Conservation (phyloP, 2,797 vertebrate species). For the Phaenicophaeus curvirostris region DNA sequence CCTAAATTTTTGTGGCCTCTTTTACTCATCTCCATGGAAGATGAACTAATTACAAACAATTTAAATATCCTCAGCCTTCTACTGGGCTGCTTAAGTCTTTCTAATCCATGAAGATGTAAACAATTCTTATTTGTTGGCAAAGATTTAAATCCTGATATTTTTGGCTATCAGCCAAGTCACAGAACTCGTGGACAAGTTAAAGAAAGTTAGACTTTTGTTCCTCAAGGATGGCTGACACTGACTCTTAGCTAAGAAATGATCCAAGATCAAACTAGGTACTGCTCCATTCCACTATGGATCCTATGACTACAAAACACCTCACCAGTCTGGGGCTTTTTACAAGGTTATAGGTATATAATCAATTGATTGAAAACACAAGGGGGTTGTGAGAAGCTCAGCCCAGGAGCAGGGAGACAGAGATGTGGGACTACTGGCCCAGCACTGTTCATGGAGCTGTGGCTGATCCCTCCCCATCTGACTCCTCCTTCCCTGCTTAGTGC, state of each 20-base stretch:
- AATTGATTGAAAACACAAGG: not conserved
- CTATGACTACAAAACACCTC: not conserved
- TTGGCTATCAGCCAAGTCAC: not conserved
- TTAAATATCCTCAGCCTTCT: not conserved
- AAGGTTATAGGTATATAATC: not conserved
- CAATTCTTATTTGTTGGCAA: constrained; percentile 1
- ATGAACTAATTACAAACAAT: not conserved
- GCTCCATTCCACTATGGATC: not conserved
- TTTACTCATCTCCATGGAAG: not conserved
- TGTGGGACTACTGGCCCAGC: not conserved
- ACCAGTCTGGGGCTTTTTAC: not conserved
- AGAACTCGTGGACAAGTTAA: not conserved
- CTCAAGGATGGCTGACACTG: not conserved
- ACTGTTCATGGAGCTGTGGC: not conserved
- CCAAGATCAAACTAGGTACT: not conserved
- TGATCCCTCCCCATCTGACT: not conserved
- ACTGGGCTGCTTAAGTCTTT: not conserved
- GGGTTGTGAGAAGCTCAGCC: not conserved
- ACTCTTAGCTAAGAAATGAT: not conserved
- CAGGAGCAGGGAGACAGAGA: not conserved
- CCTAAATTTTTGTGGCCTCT: not conserved
- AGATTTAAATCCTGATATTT: not conserved
- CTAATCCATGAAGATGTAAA: not conserved
- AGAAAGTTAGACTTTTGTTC: not conserved
- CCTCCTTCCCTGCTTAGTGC: not conserved